Conservation (phyloP, 2,797 vertebrate species). For the Tachyglossus aculeatus region DNA sequence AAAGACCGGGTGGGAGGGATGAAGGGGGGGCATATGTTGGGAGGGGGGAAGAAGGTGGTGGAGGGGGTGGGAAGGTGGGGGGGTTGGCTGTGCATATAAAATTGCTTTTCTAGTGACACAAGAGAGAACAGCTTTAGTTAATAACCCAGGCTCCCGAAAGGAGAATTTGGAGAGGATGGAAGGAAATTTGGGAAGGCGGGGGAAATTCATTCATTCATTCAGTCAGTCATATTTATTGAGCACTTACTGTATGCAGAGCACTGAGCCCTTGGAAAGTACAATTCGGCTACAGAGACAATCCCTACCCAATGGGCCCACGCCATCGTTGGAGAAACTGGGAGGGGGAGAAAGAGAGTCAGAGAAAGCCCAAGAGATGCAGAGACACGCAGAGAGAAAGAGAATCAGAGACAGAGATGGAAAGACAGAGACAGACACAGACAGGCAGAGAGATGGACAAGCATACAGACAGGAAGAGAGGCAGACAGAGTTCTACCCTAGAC, state of each 20-base stretch:
- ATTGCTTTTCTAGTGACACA: slow-evolving; percentile 48
- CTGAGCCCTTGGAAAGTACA: too few species aligned
- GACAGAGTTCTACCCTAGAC: too few species aligned
- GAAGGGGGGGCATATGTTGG: background rate
- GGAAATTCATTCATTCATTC: too few species aligned
- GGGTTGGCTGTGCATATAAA: slow-evolving; percentile 33
- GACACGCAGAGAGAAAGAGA: accelerated
- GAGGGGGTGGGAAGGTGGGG: background rate
- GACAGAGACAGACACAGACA: too few species aligned
- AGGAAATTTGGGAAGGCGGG: too few species aligned
- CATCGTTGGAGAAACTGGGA: background rate
- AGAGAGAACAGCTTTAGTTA: slow-evolving; percentile 56
- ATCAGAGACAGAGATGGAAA: background rate
- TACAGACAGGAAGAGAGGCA: too few species aligned
- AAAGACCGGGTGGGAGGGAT: too few species aligned
- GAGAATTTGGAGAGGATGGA: slow-evolving; percentile 43
- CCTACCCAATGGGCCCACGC: too few species aligned
- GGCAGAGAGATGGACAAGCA: too few species aligned
- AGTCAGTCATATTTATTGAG: too few species aligned
- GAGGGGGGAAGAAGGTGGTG: background rate
- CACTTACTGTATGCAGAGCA: too few species aligned
- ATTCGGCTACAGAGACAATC: too few species aligned
- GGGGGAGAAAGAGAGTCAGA: background rate
- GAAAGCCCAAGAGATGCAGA: accelerated
- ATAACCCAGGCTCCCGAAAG: slow-evolving; percentile 33